Percentiles rank a stretch among this genome's conserved stretches.
These are phyloP conservation scores for Mastomys coucha DNA, from an alignment of 2,113 vertebrate species.

Conservation along the genomic window DNA sequence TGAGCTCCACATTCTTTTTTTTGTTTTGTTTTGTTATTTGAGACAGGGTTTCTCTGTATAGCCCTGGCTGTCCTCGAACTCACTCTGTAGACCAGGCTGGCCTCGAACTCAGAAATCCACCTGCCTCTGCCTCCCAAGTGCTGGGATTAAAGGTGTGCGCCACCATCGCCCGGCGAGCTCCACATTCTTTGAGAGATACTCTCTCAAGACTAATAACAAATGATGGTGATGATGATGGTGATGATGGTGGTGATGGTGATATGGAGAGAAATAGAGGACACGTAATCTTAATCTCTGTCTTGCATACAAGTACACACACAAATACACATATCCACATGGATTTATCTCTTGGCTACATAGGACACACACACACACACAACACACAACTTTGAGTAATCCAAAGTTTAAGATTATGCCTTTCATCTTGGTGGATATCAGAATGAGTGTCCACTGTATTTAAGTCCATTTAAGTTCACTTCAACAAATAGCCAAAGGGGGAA, in stretches of 20 bases:
- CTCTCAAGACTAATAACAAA: not conserved
- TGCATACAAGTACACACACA: not conserved
- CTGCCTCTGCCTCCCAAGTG: no score
- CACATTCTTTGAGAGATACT: not conserved
- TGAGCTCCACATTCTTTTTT: not conserved
- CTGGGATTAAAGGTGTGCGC: no score
- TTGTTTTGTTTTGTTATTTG: no score
- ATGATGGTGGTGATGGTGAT: no score
- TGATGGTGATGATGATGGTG: not conserved
- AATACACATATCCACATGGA: not conserved
- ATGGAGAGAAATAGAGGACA: not conserved
- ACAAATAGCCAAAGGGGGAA: no score
- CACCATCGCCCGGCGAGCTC: no score
- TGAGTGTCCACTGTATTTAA: not conserved
- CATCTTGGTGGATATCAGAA: not conserved
- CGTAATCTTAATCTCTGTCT: no score
- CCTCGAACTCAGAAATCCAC: no score
- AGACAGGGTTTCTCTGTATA: no score
- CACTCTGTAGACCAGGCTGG: no score
- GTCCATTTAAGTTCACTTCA: not conserved
- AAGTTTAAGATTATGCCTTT: not conserved
- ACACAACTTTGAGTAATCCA: not conserved
- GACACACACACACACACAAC: not conserved
- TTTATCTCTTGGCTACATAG: not conserved
- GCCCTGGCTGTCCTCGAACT: no score